Base-by-base conservation (phyloP, 2,113 vertebrate genomes). In the Telmatochromis sp. region DNA sequence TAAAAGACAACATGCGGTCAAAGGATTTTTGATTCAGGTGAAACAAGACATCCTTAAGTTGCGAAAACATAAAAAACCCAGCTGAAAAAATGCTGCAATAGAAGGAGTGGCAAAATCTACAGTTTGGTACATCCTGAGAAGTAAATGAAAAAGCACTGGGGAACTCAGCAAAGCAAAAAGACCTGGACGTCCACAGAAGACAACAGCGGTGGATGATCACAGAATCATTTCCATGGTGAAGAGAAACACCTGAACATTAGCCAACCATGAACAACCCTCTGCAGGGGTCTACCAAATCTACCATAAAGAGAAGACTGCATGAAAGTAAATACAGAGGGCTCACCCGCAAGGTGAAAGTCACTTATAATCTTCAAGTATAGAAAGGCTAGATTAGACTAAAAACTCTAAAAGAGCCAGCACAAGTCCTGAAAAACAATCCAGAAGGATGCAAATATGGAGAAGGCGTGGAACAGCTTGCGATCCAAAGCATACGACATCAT, bases 51-150 rank as follows among this genome's bases (percentile, higher is more conserved):
- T 65, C 19, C 60, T 65, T 65, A 65, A 65, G 33, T 37, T 65
- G 60, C 7, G 1, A 65, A 65, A 65, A 65, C 7, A 65, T 37
- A 37, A 65, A 65, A 65, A 65, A 37, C 33, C 19, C 33, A 65
- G 33, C 33, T 65, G 60, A 37, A 11, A 65, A 65, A 65, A 37
- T 65, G 31, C 60, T 65, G 33, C 60, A 65, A 65, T 65, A 65
- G 33, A 21, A 65, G 60, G 19, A 37, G 19, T 65, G 19, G 60
- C 33, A 37, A 65, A 65, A 65, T 21, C 7, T 37, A 37, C 7
- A 13, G 33, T 21, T 65, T 65, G 4, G 60, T 21, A 65, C 60
- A 65, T 65, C 33, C 60, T 5, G 19, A 37, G 19, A 65, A 65
- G 57, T 1, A 11, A 19, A 37, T 1, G 9, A n/a, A 37, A 65